Evolutionary conservation across 1,140 invertebrate genomes (phyloP).

Genomic region (Eulimnadia texana): DNA sequence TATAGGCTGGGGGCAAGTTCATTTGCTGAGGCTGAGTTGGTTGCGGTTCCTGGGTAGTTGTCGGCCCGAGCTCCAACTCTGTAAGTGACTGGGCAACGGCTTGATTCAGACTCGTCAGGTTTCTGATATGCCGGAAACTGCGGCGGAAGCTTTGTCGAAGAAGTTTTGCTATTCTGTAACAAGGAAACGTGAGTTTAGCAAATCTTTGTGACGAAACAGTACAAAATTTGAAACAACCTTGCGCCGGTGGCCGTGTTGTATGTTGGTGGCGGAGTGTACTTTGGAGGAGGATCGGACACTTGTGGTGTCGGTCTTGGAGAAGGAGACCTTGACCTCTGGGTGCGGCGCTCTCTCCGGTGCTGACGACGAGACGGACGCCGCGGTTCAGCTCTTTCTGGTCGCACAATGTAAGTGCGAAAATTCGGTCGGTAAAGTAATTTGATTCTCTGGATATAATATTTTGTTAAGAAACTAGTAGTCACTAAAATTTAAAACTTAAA

Average conservation of each 20-base stretch:
- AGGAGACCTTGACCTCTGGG: slow-evolving; percentile 1
- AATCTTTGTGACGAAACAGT: too few species aligned
- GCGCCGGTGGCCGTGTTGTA: slow-evolving; percentile 80
- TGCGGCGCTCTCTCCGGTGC: background rate
- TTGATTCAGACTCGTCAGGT: background rate
- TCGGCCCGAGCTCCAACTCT: slow-evolving; percentile 9
- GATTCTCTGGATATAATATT: slow-evolving; percentile 52
- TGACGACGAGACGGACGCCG: slow-evolving; percentile 15
- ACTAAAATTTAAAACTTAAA: too few species aligned
- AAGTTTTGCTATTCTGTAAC: slow-evolving; percentile 50
- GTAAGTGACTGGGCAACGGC: background rate
- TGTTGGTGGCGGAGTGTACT: slow-evolving; percentile 81
- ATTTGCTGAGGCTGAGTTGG: slow-evolving; percentile 13
- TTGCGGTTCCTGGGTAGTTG: background rate
- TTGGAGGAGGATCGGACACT: slow-evolving; percentile 58
- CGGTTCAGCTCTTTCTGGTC: background rate
- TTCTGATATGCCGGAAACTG: slow-evolving; percentile 36
- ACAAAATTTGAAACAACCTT: too few species aligned
- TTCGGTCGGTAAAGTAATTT: slow-evolving; percentile 53
- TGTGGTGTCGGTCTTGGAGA: slow-evolving; percentile 20
- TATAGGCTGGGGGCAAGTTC: slow-evolving; percentile 43
- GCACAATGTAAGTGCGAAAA: slow-evolving; percentile 19
- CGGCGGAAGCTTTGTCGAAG: slow-evolving; percentile 50
- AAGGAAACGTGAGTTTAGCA: background rate
- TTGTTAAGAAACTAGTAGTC: too few species aligned